Evolutionary conservation across 1,140 invertebrate genomes (phyloP).

Genomic region (Lepidurus packardi): DNA sequence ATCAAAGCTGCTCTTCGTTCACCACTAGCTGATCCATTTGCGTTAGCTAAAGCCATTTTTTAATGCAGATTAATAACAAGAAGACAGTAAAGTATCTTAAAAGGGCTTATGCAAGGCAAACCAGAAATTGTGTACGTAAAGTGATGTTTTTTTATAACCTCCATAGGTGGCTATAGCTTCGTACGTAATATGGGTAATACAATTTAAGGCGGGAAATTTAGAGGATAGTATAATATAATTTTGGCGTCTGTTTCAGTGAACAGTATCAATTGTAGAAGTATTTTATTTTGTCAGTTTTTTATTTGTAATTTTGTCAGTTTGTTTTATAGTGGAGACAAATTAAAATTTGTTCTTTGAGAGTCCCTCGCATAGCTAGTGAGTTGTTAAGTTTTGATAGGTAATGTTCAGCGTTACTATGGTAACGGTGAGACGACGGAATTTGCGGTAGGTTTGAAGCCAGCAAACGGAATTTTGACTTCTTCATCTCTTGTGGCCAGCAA

Average conservation of each 20-base stretch:
- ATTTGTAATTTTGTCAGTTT: too few species aligned
- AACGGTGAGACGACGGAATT: not conserved
- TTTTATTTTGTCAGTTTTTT: too few species aligned
- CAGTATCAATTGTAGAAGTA: too few species aligned
- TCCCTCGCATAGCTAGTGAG: too few species aligned
- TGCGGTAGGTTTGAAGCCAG: not conserved
- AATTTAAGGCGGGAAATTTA: too few species aligned
- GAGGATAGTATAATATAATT: too few species aligned
- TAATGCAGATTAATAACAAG: not conserved
- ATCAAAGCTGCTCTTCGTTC: slow-evolving; percentile 51
- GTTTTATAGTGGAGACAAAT: too few species aligned
- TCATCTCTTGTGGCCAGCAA: not conserved
- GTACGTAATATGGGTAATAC: not conserved
- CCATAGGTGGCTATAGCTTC: not conserved
- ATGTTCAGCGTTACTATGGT: not conserved
- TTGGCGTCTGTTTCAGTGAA: too few species aligned
- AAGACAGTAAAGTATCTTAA: not conserved
- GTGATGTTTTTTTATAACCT: not conserved
- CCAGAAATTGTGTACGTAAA: not conserved
- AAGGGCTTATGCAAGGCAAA: not conserved
- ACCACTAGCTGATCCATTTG: slow-evolving; percentile 8
- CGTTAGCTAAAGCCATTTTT: not conserved
- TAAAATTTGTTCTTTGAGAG: too few species aligned
- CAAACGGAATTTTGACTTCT: not conserved
- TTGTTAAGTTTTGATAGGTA: too few species aligned